Evolutionary conservation across 2,113 vertebrate genomes (phyloP).

Genomic region (Sceloporus tristichus): DNA sequence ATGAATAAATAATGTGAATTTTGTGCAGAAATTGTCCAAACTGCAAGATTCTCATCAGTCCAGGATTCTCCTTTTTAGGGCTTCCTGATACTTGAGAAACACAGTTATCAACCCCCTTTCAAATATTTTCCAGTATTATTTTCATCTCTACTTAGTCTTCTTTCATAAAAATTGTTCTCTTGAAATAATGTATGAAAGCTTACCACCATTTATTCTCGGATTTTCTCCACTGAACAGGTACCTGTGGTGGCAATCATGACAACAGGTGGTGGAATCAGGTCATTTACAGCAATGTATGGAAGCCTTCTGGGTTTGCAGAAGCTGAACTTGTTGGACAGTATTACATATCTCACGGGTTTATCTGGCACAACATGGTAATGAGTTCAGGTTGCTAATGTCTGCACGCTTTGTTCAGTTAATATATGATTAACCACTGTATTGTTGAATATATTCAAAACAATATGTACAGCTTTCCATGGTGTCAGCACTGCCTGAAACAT

Average conservation of each 20-base stretch:
- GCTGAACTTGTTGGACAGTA: slow-evolving; percentile 82
- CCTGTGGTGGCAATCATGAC: slow-evolving; percentile 86
- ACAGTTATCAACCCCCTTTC: too few relatives aligned
- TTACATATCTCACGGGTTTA: slow-evolving; percentile 85
- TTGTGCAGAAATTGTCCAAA: too few relatives aligned
- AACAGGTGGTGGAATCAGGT: slow-evolving; percentile 86
- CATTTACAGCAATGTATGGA: slow-evolving; percentile 84
- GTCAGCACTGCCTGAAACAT: neutral
- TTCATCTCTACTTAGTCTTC: neutral
- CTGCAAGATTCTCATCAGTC: too few relatives aligned
- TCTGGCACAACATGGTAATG: slow-evolving; percentile 92
- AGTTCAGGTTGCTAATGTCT: neutral
- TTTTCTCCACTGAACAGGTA: slow-evolving; percentile 75
- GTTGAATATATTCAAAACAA: slow-evolving; percentile 17
- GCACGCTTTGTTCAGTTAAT: neutral
- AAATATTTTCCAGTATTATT: too few relatives aligned
- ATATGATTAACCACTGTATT: neutral
- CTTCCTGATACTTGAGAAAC: too few relatives aligned
- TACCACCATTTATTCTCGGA: slow-evolving; percentile 12
- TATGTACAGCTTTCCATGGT: neutral
- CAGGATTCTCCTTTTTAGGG: too few relatives aligned
- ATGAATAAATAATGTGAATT: too few relatives aligned
- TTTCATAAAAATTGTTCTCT: too few relatives aligned
- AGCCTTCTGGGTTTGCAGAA: slow-evolving; percentile 86
- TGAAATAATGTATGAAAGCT: rapidly evolving